Conservation (phyloP, 2,797 vertebrate species). For the Uromys caudimaculatus region DNA sequence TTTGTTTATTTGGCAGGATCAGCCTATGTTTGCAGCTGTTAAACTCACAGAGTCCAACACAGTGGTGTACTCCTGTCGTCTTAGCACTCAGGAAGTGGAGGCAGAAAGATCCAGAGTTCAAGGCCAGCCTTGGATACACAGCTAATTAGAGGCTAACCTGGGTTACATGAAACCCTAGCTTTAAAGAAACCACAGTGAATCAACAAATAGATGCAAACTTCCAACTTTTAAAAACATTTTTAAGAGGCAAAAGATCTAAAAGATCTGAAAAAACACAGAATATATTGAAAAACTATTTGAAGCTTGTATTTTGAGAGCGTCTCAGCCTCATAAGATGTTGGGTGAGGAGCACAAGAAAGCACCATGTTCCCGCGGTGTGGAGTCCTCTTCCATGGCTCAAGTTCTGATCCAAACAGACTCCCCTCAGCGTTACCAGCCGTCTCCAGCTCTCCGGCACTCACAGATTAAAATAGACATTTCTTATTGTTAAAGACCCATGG, state of each 20-base stretch:
- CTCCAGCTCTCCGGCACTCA: neutral
- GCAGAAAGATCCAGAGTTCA: neutral
- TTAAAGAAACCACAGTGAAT: neutral
- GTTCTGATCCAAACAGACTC: neutral
- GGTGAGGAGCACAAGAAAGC: neutral
- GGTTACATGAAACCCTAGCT: neutral
- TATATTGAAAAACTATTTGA: neutral
- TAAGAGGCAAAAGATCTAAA: neutral
- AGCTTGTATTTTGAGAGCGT: conserved; percentile 1
- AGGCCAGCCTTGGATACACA: neutral
- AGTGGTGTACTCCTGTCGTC: neutral
- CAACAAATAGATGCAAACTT: neutral
- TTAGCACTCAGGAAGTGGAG: neutral
- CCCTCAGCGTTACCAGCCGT: neutral
- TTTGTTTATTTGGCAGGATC: neutral
- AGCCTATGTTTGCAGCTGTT: neutral
- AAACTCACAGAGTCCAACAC: neutral
- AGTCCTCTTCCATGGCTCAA: neutral
- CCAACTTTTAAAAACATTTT: neutral
- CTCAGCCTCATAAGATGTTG: neutral
- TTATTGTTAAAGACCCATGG: neutral
- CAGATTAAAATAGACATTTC: neutral
- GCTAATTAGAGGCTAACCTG: neutral
- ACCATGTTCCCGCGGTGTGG: neutral
- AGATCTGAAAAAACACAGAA: neutral